Evolutionary conservation across 2,113 vertebrate species (phyloP).

Genomic region (Chaetodon trifascialis): DNA sequence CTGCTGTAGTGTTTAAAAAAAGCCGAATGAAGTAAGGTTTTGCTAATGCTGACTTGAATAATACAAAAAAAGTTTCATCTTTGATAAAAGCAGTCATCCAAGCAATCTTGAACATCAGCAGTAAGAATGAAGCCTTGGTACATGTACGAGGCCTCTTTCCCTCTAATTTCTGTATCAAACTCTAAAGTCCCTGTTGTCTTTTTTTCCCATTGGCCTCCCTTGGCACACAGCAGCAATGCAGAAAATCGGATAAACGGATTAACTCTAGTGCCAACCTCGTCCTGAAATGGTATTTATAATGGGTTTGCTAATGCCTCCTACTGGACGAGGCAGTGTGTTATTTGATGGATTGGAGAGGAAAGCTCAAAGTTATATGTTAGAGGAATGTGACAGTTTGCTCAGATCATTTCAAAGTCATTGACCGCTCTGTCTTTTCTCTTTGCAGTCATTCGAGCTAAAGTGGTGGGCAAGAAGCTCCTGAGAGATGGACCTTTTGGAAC

Average conservation of each 20-base stretch:
- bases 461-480: slow-evolving; percentile 96
- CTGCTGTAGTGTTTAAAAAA: background rate
- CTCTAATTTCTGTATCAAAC: slow-evolving; percentile 42
- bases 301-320: slow-evolving; percentile 46
- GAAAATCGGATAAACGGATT: slow-evolving; percentile 73
- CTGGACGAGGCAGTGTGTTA: slow-evolving; percentile 14
- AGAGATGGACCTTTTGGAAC: slow-evolving; percentile 94
- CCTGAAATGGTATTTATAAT: slow-evolving; percentile 48
- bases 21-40: background rate
- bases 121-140: background rate
- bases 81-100: background rate
- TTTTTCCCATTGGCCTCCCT: slow-evolving; percentile 26
- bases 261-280: slow-evolving; percentile 49
- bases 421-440: slow-evolving; percentile 54
- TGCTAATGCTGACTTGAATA: background rate
- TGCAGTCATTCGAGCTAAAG: slow-evolving; percentile 96
- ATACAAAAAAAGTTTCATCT: background rate
- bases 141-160: slow-evolving; percentile 10
- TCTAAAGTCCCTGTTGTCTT: background rate
- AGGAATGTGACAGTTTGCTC: slow-evolving; percentile 31
- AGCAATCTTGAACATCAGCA: background rate
- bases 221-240: slow-evolving; percentile 62
- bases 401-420: slow-evolving; percentile 37
- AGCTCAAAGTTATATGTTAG: slow-evolving; percentile 10
- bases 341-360: slow-evolving; percentile 25